Evolutionary conservation across 2,888 invertebrate species (phyloP), one percentile per base, ranked within the genome.

Genomic region (Heliconius sara): DNA sequence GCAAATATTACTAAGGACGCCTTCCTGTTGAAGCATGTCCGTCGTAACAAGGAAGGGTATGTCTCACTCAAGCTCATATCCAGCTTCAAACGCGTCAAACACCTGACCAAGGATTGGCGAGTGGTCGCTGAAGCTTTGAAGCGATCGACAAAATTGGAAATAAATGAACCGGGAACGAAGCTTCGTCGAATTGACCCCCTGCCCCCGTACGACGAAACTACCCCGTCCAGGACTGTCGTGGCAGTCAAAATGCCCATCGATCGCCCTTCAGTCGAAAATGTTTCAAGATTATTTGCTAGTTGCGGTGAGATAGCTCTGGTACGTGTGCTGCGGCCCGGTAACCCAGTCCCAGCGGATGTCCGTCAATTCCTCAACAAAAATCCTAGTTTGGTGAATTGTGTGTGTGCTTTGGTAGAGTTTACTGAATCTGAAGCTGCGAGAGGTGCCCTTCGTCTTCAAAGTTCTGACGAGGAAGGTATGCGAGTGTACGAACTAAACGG

Each of bases 1-100:
- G 98, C 98, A 76, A 99, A 98, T 91, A 98, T 99, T 85, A 97
- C 98, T 6, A 99, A 99, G 90, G 99, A 99, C 90, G 98, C 99
- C 22, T 99, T 99, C 92, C 95, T 99, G 71, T 93, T 99, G 83
- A 99, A 99, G 90, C 99, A 99, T 90, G 99, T 99, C 34, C 97
- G 98, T 79, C 96, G 99, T 77, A 99, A 99, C 92, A 99, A 99
- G 92, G 99, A 99, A 92, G 99, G 99, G 30, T 99, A 97, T 92
- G 99, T 99, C 25, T 99, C 98, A 77, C 95, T 99, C 77, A 99
- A 99, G 91, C 95, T 99, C 79, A 98, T 99, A 84, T 98, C 99
- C 22, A 99, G 99, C 88, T 99, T 99, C 91, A 98, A 99, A 89
- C 96, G 98, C 82, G 98, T 99, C 68, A 99, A 99, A 87, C 98